These are phyloP conservation scores for Gila robusta DNA, from an alignment of 2,797 vertebrate species.

Conservation along the genomic window DNA sequence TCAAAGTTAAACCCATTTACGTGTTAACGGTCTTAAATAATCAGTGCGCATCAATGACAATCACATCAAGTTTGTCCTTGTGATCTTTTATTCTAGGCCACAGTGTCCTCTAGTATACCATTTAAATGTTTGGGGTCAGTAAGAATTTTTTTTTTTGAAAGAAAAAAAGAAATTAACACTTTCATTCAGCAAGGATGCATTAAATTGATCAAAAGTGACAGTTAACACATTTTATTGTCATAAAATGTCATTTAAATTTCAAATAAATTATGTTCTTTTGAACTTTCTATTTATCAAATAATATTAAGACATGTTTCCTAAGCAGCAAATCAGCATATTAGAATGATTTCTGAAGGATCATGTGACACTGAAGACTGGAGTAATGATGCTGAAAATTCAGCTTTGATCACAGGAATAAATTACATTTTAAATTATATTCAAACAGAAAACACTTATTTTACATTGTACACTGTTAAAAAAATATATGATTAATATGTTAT, in stretches of 20 bases:
- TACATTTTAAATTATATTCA: neutral
- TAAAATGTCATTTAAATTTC: neutral
- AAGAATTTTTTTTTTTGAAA: neutral
- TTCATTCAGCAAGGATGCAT: neutral
- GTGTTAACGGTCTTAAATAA: neutral
- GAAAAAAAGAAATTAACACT: neutral
- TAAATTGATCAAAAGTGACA: neutral
- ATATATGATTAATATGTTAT: too few species aligned
- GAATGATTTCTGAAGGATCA: neutral
- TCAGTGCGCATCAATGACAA: neutral
- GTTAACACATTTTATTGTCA: neutral
- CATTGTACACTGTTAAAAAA: too few species aligned
- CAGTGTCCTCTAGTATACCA: neutral
- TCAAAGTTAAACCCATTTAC: neutral
- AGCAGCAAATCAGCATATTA: neutral
- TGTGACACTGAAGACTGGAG: neutral
- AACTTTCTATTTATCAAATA: neutral
- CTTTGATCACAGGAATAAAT: constrained; percentile 9
- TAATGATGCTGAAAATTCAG: neutral
- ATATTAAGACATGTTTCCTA: neutral
- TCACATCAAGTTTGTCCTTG: neutral
- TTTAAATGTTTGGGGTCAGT: neutral
- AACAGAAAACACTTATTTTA: neutral
- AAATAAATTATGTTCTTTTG: neutral
- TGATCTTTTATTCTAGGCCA: neutral